Evolutionary conservation across 2,113 vertebrate species (phyloP).

Genomic region (Tragelaphus buxtoni): DNA sequence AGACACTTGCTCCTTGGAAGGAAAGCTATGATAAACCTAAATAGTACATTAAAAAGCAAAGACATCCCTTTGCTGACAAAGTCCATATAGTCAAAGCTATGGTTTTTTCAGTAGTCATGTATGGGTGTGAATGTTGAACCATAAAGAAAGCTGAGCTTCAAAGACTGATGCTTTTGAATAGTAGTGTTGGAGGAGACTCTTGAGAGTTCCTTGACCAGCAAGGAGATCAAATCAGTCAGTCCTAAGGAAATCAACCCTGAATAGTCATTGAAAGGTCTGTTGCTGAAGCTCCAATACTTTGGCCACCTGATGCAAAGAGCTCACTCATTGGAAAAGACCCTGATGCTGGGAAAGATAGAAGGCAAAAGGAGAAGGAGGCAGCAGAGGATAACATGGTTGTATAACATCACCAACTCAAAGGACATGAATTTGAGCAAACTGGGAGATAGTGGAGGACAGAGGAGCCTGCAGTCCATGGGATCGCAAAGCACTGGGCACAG

Average conservation of each 20-base stretch:
- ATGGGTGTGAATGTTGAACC: background rate
- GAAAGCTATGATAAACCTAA: background rate
- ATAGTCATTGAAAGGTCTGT: background rate
- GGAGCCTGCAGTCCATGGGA: background rate
- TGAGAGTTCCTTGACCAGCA: background rate
- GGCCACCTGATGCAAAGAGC: background rate
- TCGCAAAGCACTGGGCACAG: background rate
- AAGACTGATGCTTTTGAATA: background rate
- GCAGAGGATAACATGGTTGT: background rate
- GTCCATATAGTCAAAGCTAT: background rate
- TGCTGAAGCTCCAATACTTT: background rate
- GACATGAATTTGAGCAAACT: background rate
- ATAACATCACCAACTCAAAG: background rate
- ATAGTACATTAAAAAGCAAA: background rate
- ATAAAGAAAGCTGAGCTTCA: background rate
- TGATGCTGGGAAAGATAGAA: background rate
- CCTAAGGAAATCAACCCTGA: background rate
- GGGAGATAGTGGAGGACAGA: background rate
- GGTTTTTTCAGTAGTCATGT: background rate
- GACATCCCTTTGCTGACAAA: background rate
- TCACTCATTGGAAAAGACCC: background rate
- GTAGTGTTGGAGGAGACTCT: background rate
- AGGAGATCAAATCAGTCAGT: background rate
- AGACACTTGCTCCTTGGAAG: background rate
- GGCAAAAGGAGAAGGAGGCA: background rate